Evolutionary conservation across 2,888 invertebrate genomes (phyloP), one percentile per base, ranked within the genome.

Genomic region (Osedax fenrisi): DNA sequence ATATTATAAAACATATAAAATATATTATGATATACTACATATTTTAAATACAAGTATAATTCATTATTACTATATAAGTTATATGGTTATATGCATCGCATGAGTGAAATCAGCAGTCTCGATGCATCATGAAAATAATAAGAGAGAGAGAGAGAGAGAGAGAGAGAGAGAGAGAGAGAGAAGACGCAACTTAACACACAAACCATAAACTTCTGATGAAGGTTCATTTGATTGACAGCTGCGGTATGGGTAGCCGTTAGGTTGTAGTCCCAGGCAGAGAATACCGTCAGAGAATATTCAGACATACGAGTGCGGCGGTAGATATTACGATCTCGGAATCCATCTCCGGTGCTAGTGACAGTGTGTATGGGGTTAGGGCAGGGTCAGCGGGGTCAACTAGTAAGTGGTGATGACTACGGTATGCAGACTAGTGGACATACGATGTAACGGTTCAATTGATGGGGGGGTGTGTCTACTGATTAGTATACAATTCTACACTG

Each of bases 161-260:
- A n/a, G n/a, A n/a, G n/a, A n/a, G n/a, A n/a, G n/a, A n/a, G n/a
- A n/a, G n/a, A n/a, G n/a, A n/a, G n/a, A n/a, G n/a, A n/a, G n/a
- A n/a, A 61, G 59, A 17, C 22, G 41, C 41, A 1, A n/a, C 10
- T 23, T 3, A 68, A 26, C 3, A 73, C 5, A 5, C 75, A 70
- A 62, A 77, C 77, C 69, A 25, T 25, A 24, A 59, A 73, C 22
- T 75, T 75, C 13, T 26, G 62, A 23, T 27, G 67, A 17, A 78
- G 23, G 0, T 90, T 91, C 78, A 89, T 90, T 79, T 92, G 91
- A 81, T 92, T 92, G 10, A 90, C 89, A 77, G 86, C 87, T 0
- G 92, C 90, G 0, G 91, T 90, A 81, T 90, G 90, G 71, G 89
- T 89, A 13, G 75, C 59, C 22, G 17, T 72, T 21, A 78, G 72